phyloP scores from a whole-genome alignment of 2,113 vertebrate species.

The Sebastes schlegelii region DNA sequence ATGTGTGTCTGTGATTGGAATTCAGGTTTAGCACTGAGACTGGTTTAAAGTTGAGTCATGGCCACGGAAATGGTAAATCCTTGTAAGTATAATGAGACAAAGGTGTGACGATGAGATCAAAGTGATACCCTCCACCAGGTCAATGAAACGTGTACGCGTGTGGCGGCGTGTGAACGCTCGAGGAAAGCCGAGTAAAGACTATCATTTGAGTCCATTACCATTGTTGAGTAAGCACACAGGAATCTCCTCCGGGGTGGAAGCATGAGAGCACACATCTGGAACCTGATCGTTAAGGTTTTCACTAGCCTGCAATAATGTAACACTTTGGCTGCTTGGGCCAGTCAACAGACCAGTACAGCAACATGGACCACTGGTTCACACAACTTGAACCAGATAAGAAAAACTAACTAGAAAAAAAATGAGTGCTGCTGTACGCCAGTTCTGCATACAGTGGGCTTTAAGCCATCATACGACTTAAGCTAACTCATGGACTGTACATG shows the following conservation, averaged over 20 bases:
- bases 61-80: not conserved
- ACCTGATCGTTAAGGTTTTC: constrained; percentile 31
- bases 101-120: not conserved
- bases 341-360: not conserved
- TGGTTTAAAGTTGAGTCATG: no score
- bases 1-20: not conserved
- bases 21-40: not conserved
- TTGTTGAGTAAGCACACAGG: constrained; percentile 51
- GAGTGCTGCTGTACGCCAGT: not conserved
- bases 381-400: not conserved
- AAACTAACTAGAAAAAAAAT: not conserved
- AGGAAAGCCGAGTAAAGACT: constrained; percentile 30
- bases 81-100: not conserved
- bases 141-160: not conserved
- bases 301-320: constrained; percentile 46
- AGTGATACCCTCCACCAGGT: not conserved
- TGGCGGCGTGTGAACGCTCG: not conserved
- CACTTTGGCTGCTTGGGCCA: not conserved
- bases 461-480: not conserved
- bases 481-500: not conserved
- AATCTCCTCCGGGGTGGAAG: constrained; percentile 46
- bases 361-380: constrained; percentile 15
- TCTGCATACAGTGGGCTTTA: not conserved
- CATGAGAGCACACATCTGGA: constrained; percentile 44
- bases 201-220: constrained; percentile 36